phyloP scores from a whole-genome alignment of 35 echinoderm and acorn worm species.

The Stichopus chloronotus region DNA sequence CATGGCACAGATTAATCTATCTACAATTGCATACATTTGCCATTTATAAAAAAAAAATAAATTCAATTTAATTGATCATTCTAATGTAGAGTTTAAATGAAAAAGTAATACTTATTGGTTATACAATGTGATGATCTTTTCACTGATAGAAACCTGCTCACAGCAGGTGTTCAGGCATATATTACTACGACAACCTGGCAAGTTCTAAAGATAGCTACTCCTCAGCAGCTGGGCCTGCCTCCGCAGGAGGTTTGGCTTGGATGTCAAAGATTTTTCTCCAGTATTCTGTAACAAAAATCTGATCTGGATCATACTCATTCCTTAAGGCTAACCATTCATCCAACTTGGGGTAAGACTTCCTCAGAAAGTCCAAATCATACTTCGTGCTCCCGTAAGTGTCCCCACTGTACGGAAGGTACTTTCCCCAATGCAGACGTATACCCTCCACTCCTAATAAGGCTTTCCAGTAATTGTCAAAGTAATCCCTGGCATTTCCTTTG shows the following conservation, averaged over 20 bases:
- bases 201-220: no score
- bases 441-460: not conserved
- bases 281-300: conserved; percentile 33
- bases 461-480: conserved; percentile 33
- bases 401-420: conserved; percentile 8
- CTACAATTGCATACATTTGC: no score
- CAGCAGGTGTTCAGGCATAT: no score
- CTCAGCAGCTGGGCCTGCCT: not conserved
- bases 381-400: not conserved
- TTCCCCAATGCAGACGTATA: conserved; percentile 45
- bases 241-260: not conserved
- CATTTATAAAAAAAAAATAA: no score
- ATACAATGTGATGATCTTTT: no score
- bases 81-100: no score
- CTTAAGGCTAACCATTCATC: conserved; percentile 23
- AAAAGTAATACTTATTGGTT: no score
- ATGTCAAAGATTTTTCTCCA: conserved; percentile 46
- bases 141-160: no score
- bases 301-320: conserved; percentile 17
- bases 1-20: no score
- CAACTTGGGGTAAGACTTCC: conserved; percentile 21
- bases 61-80: no score
- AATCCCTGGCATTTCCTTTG: conserved; percentile 12
- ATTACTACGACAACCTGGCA: no score
- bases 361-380: conserved; percentile 22